phyloP scores from a whole-genome alignment of 2,113 vertebrate genomes.

The Cyprinodon tularosa region DNA sequence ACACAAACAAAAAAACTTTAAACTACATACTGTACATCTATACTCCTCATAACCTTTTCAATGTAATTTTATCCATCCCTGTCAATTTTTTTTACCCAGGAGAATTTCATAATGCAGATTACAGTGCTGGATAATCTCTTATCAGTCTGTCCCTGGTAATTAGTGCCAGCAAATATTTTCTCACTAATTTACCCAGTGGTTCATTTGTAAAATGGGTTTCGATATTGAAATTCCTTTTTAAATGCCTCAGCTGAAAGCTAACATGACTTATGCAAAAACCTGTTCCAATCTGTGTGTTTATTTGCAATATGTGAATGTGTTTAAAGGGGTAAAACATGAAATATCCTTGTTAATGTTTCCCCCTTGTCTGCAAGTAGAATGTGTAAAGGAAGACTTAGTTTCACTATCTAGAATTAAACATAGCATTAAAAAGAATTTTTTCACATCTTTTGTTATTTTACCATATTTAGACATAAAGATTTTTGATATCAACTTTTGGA shows the following conservation, averaged over 20 bases:
- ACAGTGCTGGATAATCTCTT: conserved; percentile 41
- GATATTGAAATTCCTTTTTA: conserved; percentile 27
- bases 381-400: background rate
- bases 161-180: conserved; percentile 47
- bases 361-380: background rate
- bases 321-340: conserved; percentile 2
- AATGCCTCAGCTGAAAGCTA: conserved; percentile 7
- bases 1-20: background rate
- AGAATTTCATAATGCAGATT: conserved; percentile 43
- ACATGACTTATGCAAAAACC: conserved; percentile 12
- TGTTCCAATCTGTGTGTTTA: conserved; percentile 2
- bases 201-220: conserved; percentile 33
- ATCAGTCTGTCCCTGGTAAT: conserved; percentile 57
- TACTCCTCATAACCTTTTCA: background rate
- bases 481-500: background rate
- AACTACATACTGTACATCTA: background rate
- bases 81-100: conserved; percentile 26
- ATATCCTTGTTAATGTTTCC: conserved; percentile 10
- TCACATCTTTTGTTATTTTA: background rate
- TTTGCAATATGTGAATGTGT: background rate
- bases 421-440: background rate
- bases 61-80: conserved; percentile 25
- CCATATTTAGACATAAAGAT: background rate
- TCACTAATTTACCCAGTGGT: conserved; percentile 36
- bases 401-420: background rate